Evolutionary conservation across 1,140 invertebrate genomes (phyloP).

Genomic region (Hyposmocoma kahamanoa): DNA sequence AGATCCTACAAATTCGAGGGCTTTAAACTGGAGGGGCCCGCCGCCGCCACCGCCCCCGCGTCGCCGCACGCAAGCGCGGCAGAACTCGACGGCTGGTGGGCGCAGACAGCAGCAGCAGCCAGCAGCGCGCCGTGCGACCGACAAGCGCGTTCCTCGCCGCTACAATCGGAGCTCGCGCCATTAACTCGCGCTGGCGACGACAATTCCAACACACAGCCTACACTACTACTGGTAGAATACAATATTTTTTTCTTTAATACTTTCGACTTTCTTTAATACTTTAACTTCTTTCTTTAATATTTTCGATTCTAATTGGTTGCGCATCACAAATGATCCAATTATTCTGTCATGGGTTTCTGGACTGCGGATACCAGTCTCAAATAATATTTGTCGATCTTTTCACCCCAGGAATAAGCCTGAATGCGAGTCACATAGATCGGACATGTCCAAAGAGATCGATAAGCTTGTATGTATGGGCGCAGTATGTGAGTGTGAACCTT

Average conservation of each 20-base stretch:
- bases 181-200: not conserved
- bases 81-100: slow-evolving; percentile 1
- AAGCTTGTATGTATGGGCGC: slow-evolving; percentile 6
- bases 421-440: not conserved
- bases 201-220: too few relatives aligned
- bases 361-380: not conserved
- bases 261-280: not conserved
- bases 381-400: not conserved
- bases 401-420: not conserved
- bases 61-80: not conserved
- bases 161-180: not conserved
- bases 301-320: not conserved
- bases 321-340: slow-evolving; percentile 2
- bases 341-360: slow-evolving; percentile 1
- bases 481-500: slow-evolving; percentile 5
- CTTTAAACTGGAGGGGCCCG: slow-evolving; percentile 7
- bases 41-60: not conserved
- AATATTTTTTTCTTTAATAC: too few relatives aligned
- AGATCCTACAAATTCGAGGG: not conserved
- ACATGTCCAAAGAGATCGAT: not conserved
- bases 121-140: not conserved
- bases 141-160: not conserved
- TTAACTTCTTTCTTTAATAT: not conserved
- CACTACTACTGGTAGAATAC: too few relatives aligned
- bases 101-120: not conserved